Evolutionary conservation across 2,888 invertebrate species (phyloP).

Genomic region (Diplazon laetatorius): DNA sequence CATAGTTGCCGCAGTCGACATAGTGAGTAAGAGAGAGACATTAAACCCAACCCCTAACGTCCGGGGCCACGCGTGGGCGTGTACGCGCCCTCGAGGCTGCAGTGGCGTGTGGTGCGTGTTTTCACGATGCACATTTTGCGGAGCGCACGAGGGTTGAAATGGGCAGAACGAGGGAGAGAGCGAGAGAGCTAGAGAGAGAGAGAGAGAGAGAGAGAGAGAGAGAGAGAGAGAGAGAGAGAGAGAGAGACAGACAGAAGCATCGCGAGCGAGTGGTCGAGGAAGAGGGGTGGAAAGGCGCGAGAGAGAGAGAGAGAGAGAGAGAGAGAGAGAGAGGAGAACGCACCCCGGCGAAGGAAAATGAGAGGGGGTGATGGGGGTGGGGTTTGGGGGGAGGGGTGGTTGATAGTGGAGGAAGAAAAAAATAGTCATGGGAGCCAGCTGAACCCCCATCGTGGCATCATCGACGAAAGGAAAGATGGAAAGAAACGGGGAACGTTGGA

Average conservation of each 20-base stretch:
- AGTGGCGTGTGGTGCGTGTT: conserved; percentile 58
- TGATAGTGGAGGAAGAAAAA: conserved; percentile 34
- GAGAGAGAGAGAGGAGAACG: conserved; percentile 51
- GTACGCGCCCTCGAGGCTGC: conserved; percentile 74
- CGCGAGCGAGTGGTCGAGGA: conserved; percentile 56
- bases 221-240: conserved; percentile 53
- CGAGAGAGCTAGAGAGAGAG: conserved; percentile 44
- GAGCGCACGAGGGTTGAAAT: conserved; percentile 59
- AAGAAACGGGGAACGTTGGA: conserved; percentile 40
- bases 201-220: conserved; percentile 49
- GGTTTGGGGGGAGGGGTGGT: conserved; percentile 44
- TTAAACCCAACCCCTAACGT: conserved; percentile 72
- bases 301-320: conserved; percentile 44
- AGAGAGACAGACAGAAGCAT: conserved; percentile 44
- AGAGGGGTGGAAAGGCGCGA: conserved; percentile 40
- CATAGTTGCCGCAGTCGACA: conserved; percentile 69
- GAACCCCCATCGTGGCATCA: conserved; percentile 50
- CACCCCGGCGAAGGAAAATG: conserved; percentile 55
- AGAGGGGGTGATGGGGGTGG: conserved; percentile 47
- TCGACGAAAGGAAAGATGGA: conserved; percentile 47
- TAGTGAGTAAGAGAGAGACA: conserved; percentile 45
- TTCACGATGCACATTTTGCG: conserved; percentile 63
- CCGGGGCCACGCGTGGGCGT: conserved; percentile 77
- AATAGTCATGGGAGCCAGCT: conserved; percentile 25
- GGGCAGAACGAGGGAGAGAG: conserved; percentile 44